Conservation (phyloP, 2,113 vertebrate species). For the Deroptyus accipitrinus region DNA sequence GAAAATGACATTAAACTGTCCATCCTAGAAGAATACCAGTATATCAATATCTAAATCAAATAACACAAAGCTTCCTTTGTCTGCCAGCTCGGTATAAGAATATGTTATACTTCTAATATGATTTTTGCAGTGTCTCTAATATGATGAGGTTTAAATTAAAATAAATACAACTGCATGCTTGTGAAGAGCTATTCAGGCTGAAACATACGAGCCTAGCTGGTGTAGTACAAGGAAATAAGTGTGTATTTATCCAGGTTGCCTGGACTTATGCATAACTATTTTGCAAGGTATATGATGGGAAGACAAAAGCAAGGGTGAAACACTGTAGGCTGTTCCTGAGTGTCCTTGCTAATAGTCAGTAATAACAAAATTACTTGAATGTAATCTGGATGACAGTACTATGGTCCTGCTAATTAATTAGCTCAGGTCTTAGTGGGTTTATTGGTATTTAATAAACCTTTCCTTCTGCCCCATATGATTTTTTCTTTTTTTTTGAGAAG, state of each 20-base stretch:
- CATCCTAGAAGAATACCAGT: neutral
- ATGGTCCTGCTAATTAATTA: neutral
- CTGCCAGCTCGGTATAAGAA: slow-evolving; percentile 14
- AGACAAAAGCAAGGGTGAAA: neutral
- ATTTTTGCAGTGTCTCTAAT: slow-evolving; percentile 40
- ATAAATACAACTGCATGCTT: slow-evolving; percentile 39
- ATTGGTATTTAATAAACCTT: neutral
- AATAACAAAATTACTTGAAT: neutral
- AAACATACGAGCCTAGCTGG: neutral
- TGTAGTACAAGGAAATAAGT: slow-evolving; percentile 11
- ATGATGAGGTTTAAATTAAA: slow-evolving; percentile 48
- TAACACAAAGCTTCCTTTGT: slow-evolving; percentile 46
- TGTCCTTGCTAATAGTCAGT: neutral
- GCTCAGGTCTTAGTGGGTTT: neutral
- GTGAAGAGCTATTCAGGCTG: slow-evolving; percentile 34
- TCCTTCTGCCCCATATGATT: neutral
- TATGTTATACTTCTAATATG: slow-evolving; percentile 22
- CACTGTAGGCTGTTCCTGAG: neutral
- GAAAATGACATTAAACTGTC: slow-evolving; percentile 54
- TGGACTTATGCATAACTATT: neutral
- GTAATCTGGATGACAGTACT: neutral
- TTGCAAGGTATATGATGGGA: neutral
- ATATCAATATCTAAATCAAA: slow-evolving; percentile 61
- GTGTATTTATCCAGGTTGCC: neutral
- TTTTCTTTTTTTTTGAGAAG: neutral